Evolutionary conservation across 1,140 invertebrate genomes (phyloP).

Genomic region (Helicoverpa armigera): DNA sequence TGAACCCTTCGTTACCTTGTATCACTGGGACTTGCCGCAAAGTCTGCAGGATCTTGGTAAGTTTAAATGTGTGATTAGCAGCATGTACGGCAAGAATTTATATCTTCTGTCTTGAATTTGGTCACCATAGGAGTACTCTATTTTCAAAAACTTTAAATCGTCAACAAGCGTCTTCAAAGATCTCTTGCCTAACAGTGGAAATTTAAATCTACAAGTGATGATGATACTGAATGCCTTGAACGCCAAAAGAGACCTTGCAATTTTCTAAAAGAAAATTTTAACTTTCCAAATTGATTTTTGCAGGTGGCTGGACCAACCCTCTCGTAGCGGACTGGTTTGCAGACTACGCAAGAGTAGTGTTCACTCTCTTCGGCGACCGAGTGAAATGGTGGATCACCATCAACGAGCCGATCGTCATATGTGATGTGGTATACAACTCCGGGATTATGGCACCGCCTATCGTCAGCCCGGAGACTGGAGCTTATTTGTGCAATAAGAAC

Average conservation of each 20-base stretch:
- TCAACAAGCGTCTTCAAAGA: too few relatives aligned
- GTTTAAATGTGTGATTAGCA: not conserved
- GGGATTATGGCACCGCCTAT: not conserved
- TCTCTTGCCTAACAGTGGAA: too few relatives aligned
- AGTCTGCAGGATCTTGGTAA: slow-evolving; percentile 61
- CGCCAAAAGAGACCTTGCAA: too few relatives aligned
- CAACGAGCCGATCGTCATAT: slow-evolving; percentile 88
- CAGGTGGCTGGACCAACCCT: slow-evolving; percentile 89
- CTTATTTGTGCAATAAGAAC: slow-evolving; percentile 31
- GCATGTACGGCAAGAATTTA: too few relatives aligned
- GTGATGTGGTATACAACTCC: not conserved
- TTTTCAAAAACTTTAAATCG: too few relatives aligned
- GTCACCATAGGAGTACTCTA: too few relatives aligned
- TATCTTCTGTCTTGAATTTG: too few relatives aligned
- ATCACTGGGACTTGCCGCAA: slow-evolving; percentile 65
- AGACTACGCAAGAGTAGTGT: slow-evolving; percentile 88
- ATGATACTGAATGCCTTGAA: too few relatives aligned
- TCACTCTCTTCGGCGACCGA: slow-evolving; percentile 87
- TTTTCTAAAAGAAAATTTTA: too few relatives aligned
- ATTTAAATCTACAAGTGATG: too few relatives aligned
- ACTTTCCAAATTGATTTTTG: too few relatives aligned
- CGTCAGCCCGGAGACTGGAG: not conserved
- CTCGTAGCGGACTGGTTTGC: slow-evolving; percentile 88
- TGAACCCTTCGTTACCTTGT: slow-evolving; percentile 62
- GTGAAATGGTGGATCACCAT: slow-evolving; percentile 90